Conservation (phyloP, 2,797 vertebrate species). For the Xiphophorus birchmanni region DNA sequence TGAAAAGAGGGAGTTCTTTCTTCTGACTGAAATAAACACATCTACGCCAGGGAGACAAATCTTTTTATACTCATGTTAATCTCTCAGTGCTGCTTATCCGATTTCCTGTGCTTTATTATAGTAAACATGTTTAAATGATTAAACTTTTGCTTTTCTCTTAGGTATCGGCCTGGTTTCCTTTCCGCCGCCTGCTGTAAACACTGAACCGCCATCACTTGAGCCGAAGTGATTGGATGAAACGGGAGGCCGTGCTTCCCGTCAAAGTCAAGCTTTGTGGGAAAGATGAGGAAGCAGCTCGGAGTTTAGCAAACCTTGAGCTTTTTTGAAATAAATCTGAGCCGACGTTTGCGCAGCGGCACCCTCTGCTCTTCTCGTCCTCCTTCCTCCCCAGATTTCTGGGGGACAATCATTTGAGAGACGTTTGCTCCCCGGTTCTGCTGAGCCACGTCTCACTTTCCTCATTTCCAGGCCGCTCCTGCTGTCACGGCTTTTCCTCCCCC, state of each 20-base stretch:
- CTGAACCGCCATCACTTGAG: constrained; percentile 13
- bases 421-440: constrained; percentile 34
- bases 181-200: constrained; percentile 32
- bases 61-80: neutral
- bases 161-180: neutral
- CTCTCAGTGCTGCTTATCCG: neutral
- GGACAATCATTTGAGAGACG: neutral
- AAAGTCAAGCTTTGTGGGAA: constrained; percentile 33
- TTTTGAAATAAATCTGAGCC: constrained; percentile 23
- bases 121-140: neutral
- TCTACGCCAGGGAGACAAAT: neutral
- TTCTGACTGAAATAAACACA: constrained; percentile 5
- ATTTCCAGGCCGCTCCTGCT: constrained; percentile 47
- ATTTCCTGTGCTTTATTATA: neutral
- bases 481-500: constrained; percentile 31
- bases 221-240: constrained; percentile 39
- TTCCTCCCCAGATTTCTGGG: constrained; percentile 17
- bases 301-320: constrained; percentile 34
- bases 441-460: constrained; percentile 47
- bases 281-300: constrained; percentile 41
- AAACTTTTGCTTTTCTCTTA: neutral
- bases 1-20: neutral
- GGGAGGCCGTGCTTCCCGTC: constrained; percentile 33
- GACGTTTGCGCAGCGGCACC: constrained; percentile 40
- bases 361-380: neutral